Evolutionary conservation across 2,888 invertebrate genomes (phyloP).

Genomic region (Phlogophora meticulosa): DNA sequence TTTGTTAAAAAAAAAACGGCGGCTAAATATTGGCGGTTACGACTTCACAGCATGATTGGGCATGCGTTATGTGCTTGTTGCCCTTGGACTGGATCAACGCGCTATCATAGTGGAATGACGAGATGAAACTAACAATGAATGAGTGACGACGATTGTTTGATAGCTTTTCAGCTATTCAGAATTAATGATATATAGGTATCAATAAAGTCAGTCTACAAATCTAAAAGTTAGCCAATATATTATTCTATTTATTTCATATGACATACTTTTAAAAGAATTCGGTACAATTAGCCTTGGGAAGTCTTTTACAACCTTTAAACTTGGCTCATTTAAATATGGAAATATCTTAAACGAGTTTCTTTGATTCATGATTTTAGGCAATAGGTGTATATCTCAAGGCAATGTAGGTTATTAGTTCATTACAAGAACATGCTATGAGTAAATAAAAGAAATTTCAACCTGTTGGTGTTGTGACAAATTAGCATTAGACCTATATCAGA

Average conservation of each 20-base stretch:
- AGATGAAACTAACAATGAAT: constrained; percentile 25
- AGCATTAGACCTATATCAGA: not conserved
- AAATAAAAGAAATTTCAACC: not conserved
- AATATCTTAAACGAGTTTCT: constrained; percentile 34
- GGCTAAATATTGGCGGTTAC: not conserved
- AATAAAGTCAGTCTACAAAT: constrained; percentile 50
- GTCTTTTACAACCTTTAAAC: constrained; percentile 13
- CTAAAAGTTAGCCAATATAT: constrained; percentile 37
- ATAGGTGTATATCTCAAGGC: constrained; percentile 9
- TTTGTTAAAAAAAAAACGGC: constrained; percentile 5
- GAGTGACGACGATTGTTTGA: constrained; percentile 49
- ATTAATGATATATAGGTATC: constrained; percentile 28
- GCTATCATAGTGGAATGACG: constrained; percentile 12
- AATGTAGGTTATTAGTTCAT: constrained; percentile 26
- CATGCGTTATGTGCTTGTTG: not conserved
- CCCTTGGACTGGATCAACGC: constrained; percentile 9
- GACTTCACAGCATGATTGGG: constrained; percentile 1
- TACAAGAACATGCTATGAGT: constrained; percentile 2
- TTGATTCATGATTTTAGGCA: constrained; percentile 3
- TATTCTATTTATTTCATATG: constrained; percentile 23
- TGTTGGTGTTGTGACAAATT: constrained; percentile 23
- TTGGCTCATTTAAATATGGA: constrained; percentile 33
- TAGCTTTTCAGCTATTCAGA: constrained; percentile 32
- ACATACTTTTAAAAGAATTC: constrained; percentile 31
- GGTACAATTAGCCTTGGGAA: constrained; percentile 24